These are phyloP conservation scores for Pomatostomus ruficeps DNA, from an alignment of 2,113 vertebrate species.

Conservation along the genomic window DNA sequence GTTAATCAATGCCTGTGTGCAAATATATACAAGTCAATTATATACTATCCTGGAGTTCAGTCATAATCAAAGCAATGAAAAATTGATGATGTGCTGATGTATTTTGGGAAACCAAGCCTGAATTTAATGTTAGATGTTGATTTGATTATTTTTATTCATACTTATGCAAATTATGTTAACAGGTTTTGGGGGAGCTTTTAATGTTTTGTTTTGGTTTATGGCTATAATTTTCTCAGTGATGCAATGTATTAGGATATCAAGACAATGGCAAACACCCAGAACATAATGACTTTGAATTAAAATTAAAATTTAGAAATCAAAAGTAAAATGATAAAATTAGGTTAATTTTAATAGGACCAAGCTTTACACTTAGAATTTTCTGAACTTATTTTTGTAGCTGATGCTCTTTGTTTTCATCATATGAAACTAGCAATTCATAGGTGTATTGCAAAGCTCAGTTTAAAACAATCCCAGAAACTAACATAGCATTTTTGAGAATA, in stretches of 20 bases:
- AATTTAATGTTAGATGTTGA: background rate
- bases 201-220: background rate
- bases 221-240: background rate
- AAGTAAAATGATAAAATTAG: background rate
- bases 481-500: background rate
- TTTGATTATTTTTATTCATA: background rate
- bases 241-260: background rate
- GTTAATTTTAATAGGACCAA: background rate
- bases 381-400: background rate
- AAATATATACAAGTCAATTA: background rate
- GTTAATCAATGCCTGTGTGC: background rate
- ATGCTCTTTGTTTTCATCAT: fast-evolving
- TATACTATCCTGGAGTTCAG: background rate
- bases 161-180: background rate
- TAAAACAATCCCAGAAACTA: background rate
- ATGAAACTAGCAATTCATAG: background rate
- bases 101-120: background rate
- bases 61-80: background rate
- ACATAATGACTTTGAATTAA: background rate
- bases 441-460: background rate
- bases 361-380: background rate
- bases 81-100: background rate
- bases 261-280: background rate
- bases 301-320: background rate
- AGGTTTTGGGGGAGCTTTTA: fast-evolving